Percentiles rank a stretch among this genome's conserved stretches.
phyloP scores from a whole-genome alignment of 2,888 invertebrate species.

The Chorisops tibialis region DNA sequence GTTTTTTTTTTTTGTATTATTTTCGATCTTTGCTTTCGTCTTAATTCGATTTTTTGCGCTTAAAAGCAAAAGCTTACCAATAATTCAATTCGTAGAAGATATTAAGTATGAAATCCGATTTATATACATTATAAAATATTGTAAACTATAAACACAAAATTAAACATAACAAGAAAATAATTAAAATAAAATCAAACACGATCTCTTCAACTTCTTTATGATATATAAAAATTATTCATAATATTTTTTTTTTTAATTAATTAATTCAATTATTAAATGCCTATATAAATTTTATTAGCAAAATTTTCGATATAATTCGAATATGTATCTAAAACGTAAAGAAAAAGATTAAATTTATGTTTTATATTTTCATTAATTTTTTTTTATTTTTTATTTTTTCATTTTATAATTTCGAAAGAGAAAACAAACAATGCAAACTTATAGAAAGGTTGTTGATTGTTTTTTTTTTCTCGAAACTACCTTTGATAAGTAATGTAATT shows the following conservation, averaged over 20 bases:
- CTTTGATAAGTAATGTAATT: neutral
- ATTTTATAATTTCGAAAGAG: neutral
- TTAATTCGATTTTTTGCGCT: neutral
- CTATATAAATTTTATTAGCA: neutral
- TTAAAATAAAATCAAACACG: conserved; percentile 11
- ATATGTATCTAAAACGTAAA: no score
- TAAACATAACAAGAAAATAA: neutral
- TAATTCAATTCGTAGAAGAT: no score
- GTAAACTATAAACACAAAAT: neutral
- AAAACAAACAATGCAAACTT: neutral
- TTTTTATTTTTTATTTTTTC: neutral
- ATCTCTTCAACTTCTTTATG: conserved; percentile 24
- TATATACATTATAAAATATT: no score
- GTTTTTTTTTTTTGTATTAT: neutral
- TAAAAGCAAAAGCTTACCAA: no score
- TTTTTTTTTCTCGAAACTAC: neutral
- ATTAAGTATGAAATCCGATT: no score
- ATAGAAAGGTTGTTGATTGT: neutral
- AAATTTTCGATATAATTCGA: neutral
- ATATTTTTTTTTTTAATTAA: neutral
- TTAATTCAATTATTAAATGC: conserved; percentile 3
- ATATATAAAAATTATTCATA: neutral
- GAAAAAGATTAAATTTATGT: neutral
- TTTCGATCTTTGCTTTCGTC: neutral
- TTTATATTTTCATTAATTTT: neutral